A percentile compares a stretch with the other conserved stretches of the same genome.
Evolutionary conservation across 2,888 invertebrate species (phyloP).

Genomic region (Gisinianus flammeolus): DNA sequence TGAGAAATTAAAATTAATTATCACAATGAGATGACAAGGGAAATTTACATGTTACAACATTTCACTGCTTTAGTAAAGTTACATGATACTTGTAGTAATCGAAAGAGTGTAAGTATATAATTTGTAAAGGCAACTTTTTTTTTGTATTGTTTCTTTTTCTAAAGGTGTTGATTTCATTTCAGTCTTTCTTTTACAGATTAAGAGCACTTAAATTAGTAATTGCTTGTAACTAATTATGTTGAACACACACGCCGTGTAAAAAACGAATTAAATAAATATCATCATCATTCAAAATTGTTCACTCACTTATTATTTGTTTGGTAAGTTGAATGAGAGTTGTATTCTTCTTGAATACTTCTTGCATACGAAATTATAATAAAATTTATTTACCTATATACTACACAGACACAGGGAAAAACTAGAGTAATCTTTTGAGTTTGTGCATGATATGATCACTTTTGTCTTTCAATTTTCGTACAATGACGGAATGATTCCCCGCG

Average conservation of each 20-base stretch:
- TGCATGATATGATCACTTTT: slow-evolving; percentile 52
- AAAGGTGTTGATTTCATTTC: not conserved
- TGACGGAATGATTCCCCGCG: slow-evolving; percentile 50
- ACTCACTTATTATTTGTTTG: no score
- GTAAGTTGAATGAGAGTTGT: no score
- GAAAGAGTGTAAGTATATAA: not conserved
- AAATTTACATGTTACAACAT: slow-evolving; percentile 8
- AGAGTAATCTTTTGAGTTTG: slow-evolving; percentile 52
- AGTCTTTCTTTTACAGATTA: not conserved
- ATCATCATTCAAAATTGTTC: no score
- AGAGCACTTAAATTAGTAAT: slow-evolving; percentile 28
- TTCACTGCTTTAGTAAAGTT: not conserved
- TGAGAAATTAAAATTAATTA: slow-evolving; percentile 31
- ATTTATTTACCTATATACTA: no score
- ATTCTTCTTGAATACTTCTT: no score
- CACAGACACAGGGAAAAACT: no score
- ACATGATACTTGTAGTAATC: not conserved
- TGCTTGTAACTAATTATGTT: slow-evolving; percentile 12
- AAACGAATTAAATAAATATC: no score
- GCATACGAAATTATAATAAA: no score
- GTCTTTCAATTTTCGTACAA: slow-evolving; percentile 50
- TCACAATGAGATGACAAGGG: slow-evolving; percentile 30
- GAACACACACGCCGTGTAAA: no score
- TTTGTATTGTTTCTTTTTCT: not conserved
- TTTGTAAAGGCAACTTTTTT: not conserved